phyloP scores from a whole-genome alignment of 2,888 invertebrate species.

The Metallyticus violacea region DNA sequence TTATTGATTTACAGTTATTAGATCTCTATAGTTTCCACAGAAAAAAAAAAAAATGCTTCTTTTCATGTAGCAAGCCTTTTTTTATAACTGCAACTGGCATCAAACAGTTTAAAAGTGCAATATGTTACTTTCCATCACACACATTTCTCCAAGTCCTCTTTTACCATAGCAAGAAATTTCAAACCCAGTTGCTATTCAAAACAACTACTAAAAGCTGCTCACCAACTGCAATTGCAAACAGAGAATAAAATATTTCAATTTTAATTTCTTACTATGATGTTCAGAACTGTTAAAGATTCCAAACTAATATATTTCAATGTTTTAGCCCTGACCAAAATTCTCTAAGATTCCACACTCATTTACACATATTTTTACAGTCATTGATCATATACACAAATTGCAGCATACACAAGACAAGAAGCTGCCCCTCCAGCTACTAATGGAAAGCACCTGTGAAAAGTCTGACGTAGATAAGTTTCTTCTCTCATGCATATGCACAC shows the following conservation, averaged over 20 bases:
- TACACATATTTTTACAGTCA: background rate
- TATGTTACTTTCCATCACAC: no score
- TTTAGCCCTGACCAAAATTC: no score
- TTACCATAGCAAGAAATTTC: background rate
- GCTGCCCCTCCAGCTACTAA: slow-evolving; percentile 2
- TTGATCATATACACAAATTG: background rate
- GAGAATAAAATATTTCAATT: no score
- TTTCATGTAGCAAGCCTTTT: no score
- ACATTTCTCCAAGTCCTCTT: no score
- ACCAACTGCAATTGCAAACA: no score
- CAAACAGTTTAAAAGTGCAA: background rate
- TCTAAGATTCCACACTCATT: slow-evolving; percentile 8
- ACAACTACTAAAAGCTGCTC: background rate
- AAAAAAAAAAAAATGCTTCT: background rate
- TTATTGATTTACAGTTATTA: background rate
- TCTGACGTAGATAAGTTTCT: background rate
- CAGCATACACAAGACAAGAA: background rate
- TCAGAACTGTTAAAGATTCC: no score
- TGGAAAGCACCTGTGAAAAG: slow-evolving; percentile 24
- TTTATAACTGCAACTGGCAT: background rate
- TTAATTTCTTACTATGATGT: no score
- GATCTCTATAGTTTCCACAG: background rate
- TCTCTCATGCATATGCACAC: background rate
- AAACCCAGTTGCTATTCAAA: background rate
- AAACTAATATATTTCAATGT: no score